phyloP scores from a whole-genome alignment of 2,113 vertebrate genomes.

The Rana temporaria region DNA sequence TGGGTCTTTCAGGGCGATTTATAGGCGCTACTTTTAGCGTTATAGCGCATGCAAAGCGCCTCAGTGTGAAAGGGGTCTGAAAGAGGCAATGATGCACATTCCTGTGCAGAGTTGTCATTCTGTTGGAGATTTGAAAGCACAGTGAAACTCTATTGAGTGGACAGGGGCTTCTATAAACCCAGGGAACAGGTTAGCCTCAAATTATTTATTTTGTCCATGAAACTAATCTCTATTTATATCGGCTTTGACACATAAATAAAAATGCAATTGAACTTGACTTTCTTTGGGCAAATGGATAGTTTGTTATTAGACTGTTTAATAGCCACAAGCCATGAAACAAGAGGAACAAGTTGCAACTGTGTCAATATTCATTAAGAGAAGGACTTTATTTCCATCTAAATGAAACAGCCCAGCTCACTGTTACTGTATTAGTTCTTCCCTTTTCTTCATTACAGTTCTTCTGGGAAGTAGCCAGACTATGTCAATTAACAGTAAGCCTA shows the following conservation, averaged over 20 bases:
- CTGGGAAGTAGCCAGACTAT: constrained; percentile 77
- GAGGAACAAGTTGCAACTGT: constrained; percentile 11
- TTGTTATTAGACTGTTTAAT: neutral
- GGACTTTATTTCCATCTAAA: constrained; percentile 55
- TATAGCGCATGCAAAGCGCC: too few species aligned
- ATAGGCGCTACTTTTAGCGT: too few species aligned
- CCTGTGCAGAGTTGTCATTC: too few species aligned
- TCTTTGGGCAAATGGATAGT: neutral
- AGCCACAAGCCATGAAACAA: neutral
- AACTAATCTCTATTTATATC: neutral
- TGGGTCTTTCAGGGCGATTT: too few species aligned
- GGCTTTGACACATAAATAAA: neutral
- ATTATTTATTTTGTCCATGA: neutral
- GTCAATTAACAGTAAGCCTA: constrained; percentile 87
- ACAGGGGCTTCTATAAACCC: too few species aligned
- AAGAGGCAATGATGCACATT: too few species aligned
- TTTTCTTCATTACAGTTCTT: constrained; percentile 69
- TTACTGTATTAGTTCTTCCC: constrained; percentile 64
- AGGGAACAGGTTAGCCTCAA: too few species aligned
- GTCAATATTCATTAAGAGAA: constrained; percentile 29
- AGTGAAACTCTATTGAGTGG: too few species aligned
- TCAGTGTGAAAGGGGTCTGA: too few species aligned
- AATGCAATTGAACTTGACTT: neutral
- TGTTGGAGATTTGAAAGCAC: too few species aligned
- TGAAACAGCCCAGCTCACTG: constrained; percentile 50